Conservation (phyloP, 2,113 vertebrate genomes). For the Mustelus asterias region DNA sequence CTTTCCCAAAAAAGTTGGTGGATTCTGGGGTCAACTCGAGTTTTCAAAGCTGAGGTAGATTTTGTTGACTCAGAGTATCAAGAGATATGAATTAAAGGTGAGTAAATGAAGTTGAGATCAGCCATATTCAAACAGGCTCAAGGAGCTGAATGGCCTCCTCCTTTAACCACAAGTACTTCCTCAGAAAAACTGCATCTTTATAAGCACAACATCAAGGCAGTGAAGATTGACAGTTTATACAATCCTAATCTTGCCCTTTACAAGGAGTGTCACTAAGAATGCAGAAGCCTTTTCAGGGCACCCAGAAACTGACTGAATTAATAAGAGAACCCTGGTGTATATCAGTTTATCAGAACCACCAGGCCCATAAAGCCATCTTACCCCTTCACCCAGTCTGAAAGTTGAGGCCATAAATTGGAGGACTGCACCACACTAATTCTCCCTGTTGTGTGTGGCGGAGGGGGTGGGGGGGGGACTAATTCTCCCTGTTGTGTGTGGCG, state of each 20-base stretch:
- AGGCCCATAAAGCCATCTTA: neutral
- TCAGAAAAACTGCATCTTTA: neutral
- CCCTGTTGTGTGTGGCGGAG: neutral
- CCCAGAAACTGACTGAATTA: neutral
- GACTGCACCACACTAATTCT: neutral
- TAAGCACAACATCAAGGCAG: neutral
- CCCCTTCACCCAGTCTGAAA: too few relatives aligned
- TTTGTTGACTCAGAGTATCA: too few relatives aligned
- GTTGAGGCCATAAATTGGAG: neutral
- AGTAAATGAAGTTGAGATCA: neutral
- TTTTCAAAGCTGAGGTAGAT: too few relatives aligned
- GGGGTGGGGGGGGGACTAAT: too few relatives aligned
- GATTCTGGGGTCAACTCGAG: too few relatives aligned
- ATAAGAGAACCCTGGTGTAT: neutral
- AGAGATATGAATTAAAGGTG: neutral
- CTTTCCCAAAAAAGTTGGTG: too few relatives aligned
- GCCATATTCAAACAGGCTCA: neutral
- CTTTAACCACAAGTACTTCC: neutral
- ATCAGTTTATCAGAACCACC: neutral
- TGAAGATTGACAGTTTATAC: neutral
- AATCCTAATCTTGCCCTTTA: neutral
- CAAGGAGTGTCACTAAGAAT: neutral
- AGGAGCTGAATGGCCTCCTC: neutral
- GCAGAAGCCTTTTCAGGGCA: neutral
- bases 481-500: neutral